A percentile compares a stretch with the other conserved stretches of the same genome.
Evolutionary conservation across 2,113 vertebrate species (phyloP).

Genomic region (Bucco capensis): DNA sequence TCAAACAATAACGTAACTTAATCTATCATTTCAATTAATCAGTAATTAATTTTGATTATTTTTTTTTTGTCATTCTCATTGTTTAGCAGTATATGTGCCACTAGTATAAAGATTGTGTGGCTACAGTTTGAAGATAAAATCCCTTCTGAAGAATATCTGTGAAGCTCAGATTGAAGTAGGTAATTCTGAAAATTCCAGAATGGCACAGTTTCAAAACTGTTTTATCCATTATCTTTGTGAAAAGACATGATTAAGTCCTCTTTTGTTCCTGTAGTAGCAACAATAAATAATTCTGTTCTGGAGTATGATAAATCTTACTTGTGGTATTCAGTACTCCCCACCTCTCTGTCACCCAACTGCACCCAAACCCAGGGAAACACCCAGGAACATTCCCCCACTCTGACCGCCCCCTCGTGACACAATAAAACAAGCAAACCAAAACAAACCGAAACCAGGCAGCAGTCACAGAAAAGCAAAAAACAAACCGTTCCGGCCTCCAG

Average conservation of each 20-base stretch:
- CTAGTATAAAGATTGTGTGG: not conserved
- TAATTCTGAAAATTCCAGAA: not conserved
- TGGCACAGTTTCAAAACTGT: not conserved
- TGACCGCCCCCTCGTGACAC: too few species aligned
- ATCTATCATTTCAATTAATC: not conserved
- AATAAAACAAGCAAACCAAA: too few species aligned
- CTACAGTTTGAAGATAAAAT: not conserved
- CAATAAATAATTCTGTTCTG: not conserved
- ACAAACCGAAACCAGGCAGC: too few species aligned
- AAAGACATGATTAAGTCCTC: not conserved
- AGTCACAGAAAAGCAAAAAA: too few species aligned
- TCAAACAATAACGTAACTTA: not conserved
- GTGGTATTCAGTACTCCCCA: not conserved
- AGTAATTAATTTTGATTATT: not conserved
- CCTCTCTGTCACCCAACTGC: too few species aligned
- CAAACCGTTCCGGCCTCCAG: too few species aligned
- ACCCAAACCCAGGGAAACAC: too few species aligned
- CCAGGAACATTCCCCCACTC: too few species aligned
- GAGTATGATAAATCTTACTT: not conserved
- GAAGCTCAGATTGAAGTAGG: not conserved
- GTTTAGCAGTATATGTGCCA: not conserved
- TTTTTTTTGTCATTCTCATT: not conserved
- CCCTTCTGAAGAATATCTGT: not conserved
- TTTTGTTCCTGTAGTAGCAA: not conserved
- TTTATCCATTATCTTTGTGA: not conserved